Evolutionary conservation across 2,113 vertebrate genomes (phyloP), one percentile per base, ranked within the genome.

Genomic region (Percina caprodes): DNA sequence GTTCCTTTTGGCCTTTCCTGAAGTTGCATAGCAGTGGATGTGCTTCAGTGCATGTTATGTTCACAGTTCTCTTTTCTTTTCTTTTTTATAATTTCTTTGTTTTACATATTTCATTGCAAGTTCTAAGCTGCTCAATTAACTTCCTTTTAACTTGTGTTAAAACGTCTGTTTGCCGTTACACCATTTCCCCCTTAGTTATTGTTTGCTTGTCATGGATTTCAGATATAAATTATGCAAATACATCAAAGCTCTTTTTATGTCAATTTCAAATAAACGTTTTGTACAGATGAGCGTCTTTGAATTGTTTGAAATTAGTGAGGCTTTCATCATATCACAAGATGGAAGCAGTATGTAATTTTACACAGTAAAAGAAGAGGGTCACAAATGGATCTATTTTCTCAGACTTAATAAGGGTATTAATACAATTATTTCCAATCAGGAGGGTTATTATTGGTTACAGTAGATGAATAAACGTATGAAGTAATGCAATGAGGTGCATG

Each of bases 251-350:
- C 91, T 94, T 93, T 94, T 88, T 90, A 88, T 90, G 85, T 89
- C 30, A 33, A 92, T 92, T 94, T 92, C 24, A 91, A 95, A 93
- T 93, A 93, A 95, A 94, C 86, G 66, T 92, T 94, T 94, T 93
- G 90, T 95, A 94, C 87, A 92, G 88, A 86, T 88, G 2, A 51
- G 12, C 19, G 14, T 54, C 15, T 67, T 54, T 59, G 48, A 51
- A 60, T 51, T 21, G 6, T 39, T 67, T 73, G 42, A 19, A 30
- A 51, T 45, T 1, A 56, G 13, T 30, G 46, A 19, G 63, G 23
- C 65, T 69, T 75, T 76, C 18, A 52, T 42, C 10, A 3, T 42
- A 42, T 42, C 39, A 42, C 39, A 42, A 42, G 39, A 11, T 42
- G 39, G 10, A 42, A 42, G 39, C 39, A 42, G 2, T 11, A 42